These are phyloP conservation scores for Bradysia coprophila DNA, from an alignment of 1,140 invertebrate species.

Conservation along the genomic window DNA sequence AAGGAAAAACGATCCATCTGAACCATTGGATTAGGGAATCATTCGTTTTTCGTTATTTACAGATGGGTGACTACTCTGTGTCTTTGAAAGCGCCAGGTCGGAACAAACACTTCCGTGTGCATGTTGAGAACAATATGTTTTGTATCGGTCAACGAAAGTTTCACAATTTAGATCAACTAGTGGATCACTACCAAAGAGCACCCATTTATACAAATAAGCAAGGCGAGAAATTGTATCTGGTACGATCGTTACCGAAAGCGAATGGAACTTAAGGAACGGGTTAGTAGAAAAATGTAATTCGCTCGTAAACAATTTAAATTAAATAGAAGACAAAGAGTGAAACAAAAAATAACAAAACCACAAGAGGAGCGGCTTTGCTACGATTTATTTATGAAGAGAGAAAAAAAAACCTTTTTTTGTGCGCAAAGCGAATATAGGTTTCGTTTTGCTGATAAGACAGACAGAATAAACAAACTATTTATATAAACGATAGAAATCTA, in stretches of 20 bases:
- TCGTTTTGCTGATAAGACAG: no score
- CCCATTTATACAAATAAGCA: slow-evolving; percentile 96
- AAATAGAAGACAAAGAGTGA: no score
- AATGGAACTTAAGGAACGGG: slow-evolving; percentile 14
- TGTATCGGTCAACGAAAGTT: slow-evolving; percentile 98
- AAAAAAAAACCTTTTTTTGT: no score
- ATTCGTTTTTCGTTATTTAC: slow-evolving; percentile 15
- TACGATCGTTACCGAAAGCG: slow-evolving; percentile 64
- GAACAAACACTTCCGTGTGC: slow-evolving; percentile 98
- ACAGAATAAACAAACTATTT: no score
- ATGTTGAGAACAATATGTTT: slow-evolving; percentile 83
- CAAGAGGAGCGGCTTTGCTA: no score
- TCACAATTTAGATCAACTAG: slow-evolving; percentile 84
- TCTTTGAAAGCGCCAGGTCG: slow-evolving; percentile 92
- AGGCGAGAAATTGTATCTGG: slow-evolving; percentile 82
- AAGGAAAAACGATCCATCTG: no score
- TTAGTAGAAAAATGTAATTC: background rate
- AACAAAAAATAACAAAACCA: no score
- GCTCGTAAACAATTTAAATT: no score
- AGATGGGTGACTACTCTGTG: slow-evolving; percentile 97
- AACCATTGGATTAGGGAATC: no score
- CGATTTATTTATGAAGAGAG: no score
- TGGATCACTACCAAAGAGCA: slow-evolving; percentile 95
- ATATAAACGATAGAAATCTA: no score
- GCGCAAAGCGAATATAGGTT: no score